Percentiles rank a stretch among this genome's conserved stretches.
Conservation (phyloP, 2,888 invertebrate species). For the Chrysolina oricalcia region DNA sequence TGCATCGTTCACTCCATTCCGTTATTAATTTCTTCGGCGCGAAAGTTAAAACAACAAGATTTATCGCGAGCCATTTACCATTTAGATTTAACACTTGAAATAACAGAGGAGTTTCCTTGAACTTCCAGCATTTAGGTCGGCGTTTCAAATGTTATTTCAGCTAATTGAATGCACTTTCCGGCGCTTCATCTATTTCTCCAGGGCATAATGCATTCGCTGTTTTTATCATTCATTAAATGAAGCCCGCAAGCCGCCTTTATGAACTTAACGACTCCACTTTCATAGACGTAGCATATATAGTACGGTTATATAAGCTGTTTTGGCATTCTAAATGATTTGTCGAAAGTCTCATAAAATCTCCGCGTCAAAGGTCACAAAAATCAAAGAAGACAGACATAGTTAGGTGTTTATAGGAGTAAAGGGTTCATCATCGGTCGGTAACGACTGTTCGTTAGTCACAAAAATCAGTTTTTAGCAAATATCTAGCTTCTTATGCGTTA, state of each 20-base stretch:
- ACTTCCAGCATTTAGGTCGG: constrained; percentile 35
- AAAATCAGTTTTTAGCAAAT: no score
- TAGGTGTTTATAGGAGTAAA: no score
- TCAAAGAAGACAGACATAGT: no score
- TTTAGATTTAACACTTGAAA: constrained; percentile 39
- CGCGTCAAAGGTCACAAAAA: no score
- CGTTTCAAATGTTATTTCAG: constrained; percentile 46
- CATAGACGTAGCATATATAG: no score
- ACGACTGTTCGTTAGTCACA: no score
- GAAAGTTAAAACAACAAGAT: constrained; percentile 20
- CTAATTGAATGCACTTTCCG: constrained; percentile 47
- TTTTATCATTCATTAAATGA: background rate
- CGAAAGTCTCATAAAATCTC: no score
- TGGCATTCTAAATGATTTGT: no score
- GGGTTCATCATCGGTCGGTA: no score
- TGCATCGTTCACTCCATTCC: background rate
- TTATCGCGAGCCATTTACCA: constrained; percentile 37
- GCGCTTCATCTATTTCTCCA: background rate
- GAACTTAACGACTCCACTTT: background rate
- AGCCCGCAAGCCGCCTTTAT: background rate
- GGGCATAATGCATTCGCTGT: constrained; percentile 12
- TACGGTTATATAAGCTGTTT: no score
- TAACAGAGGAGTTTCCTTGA: constrained; percentile 39
- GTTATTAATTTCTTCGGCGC: constrained; percentile 12
- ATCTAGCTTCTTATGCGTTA: no score